Percentiles rank a stretch among this genome's conserved stretches.
These are phyloP conservation scores for Rapana venosa DNA, from an alignment of 2,888 invertebrate genomes.

Conservation along the genomic window DNA sequence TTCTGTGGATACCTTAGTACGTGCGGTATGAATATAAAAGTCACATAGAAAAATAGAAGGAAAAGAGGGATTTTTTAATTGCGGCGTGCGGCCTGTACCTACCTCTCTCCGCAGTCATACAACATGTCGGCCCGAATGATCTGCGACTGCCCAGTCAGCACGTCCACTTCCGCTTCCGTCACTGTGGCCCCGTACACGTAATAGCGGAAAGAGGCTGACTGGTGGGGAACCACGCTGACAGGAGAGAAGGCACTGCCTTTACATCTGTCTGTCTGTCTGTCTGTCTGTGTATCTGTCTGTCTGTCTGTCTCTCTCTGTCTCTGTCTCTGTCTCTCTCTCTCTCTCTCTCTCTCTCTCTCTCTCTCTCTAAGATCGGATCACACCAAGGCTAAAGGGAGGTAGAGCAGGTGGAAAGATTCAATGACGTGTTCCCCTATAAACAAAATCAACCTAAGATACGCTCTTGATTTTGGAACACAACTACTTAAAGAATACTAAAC, in stretches of 20 bases:
- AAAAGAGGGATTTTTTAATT: no score
- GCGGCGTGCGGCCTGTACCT: not conserved
- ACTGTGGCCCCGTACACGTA: slow-evolving; percentile 75
- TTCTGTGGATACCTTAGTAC: no score
- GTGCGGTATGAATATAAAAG: no score
- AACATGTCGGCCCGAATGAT: slow-evolving; percentile 74
- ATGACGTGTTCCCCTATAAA: no score
- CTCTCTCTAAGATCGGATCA: no score
- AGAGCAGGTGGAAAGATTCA: no score
- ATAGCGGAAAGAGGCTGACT: slow-evolving; percentile 60
- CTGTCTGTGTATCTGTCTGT: not conserved
- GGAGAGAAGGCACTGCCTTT: not conserved
- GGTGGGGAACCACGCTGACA: slow-evolving; percentile 21
- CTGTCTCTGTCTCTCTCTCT: not conserved
- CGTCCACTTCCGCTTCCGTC: slow-evolving; percentile 87
- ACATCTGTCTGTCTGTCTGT: not conserved
- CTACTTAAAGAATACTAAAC: no score
- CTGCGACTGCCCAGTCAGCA: slow-evolving; percentile 85
- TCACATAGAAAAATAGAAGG: no score
- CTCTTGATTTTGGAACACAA: no score
- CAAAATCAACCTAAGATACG: no score
- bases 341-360: not conserved
- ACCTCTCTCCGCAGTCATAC: slow-evolving; percentile 75
- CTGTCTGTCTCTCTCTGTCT: not conserved
- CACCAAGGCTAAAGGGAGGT: no score